phyloP scores from a whole-genome alignment of 2,113 vertebrate genomes.

The Eulemur rufifrons region DNA sequence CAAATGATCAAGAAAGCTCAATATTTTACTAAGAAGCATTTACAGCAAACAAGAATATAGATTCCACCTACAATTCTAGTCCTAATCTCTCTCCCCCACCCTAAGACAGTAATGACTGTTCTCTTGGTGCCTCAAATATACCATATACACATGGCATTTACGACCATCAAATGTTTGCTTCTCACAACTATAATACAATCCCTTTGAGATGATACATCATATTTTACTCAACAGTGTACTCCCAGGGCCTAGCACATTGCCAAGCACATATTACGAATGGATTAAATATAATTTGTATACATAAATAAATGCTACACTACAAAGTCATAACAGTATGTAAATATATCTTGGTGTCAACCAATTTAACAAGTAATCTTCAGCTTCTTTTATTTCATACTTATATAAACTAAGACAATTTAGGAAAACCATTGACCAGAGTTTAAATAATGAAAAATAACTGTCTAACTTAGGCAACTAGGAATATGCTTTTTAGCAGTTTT shows the following conservation, averaged over 20 bases:
- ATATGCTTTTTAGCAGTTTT: not conserved
- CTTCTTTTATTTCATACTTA: constrained; percentile 22
- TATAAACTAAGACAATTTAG: not conserved
- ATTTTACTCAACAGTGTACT: not conserved
- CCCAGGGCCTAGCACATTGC: not conserved
- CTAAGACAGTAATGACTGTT: not conserved
- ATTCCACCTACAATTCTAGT: not conserved
- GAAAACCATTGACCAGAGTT: not conserved
- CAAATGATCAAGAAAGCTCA: constrained; percentile 51
- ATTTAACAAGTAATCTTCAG: constrained; percentile 18
- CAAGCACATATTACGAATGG: not conserved
- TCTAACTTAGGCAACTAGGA: constrained; percentile 28
- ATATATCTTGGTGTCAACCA: not conserved
- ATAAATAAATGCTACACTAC: not conserved
- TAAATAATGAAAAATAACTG: constrained; percentile 6
- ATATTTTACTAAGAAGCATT: constrained; percentile 25
- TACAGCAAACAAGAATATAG: not conserved
- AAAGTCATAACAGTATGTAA: not conserved
- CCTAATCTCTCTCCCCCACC: not conserved
- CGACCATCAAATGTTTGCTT: not conserved
- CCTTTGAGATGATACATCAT: not conserved
- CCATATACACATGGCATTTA: not conserved
- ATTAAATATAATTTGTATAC: not conserved
- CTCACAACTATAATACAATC: not conserved
- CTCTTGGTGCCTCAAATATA: not conserved